Evolutionary conservation across 2,888 invertebrate genomes (phyloP), one percentile per base, ranked within the genome.

Genomic region (Capitulum mitella): DNA sequence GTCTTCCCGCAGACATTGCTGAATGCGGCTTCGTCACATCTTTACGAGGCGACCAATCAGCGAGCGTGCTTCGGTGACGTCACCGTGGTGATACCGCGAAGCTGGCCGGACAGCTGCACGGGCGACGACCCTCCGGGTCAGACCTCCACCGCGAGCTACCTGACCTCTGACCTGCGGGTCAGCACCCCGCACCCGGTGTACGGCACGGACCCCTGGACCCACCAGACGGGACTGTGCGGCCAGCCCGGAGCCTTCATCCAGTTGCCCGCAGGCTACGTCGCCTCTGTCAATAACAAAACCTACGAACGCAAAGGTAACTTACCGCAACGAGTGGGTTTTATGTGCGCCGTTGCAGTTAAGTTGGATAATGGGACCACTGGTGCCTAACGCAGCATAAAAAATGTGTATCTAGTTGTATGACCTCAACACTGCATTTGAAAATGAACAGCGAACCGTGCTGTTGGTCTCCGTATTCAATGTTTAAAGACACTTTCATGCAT

Each of bases 191-290:
- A 89, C 81, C 87, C 88, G 12, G 85, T 89, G 75, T 88, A 88
- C 80, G 86, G 87, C 5, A 86, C 87, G 82, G 83, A 85, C 22
- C 86, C 89, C n/a, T 90, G 89, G 88, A 90, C 90, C 0, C 89
- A 89, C 83, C 90, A 90, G 83, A 88, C 89, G 6, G 86, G 88
- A 43, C 89, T 89, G 19, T 91, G 90, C 82, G 90, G 89, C 8
- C 86, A 87, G 81, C 84, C 84, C 8, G 90, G 90, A 0, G 89
- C 90, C 83, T 89, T 89, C 83, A 89, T 90, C 75, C 89, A 88
- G 82, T 81, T 89, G 40, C 83, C 37, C 26, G 37, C 37, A 22
- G 40, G 6, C 70, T 70, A 40, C 37, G 26, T 70, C 40, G 16
- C 37, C 22, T 40, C 70, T 8, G 70, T 0, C 1, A 3, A 58